These are phyloP conservation scores for Aplocera efformata DNA, from an alignment of 2,888 invertebrate species.

Conservation along the genomic window DNA sequence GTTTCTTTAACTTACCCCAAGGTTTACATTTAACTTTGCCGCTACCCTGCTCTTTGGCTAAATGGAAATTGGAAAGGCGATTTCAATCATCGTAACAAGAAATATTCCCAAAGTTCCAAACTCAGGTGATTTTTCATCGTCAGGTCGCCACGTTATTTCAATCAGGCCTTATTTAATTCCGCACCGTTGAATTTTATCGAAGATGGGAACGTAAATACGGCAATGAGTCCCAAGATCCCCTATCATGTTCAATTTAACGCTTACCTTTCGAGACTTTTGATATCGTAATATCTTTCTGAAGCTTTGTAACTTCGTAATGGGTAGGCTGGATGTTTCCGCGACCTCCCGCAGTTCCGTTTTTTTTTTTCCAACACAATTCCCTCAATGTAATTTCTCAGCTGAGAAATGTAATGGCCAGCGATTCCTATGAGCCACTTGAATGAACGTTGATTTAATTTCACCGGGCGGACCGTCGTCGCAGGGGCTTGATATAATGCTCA, in stretches of 20 bases:
- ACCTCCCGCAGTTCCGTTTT: constrained; percentile 10
- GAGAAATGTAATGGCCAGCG: constrained; percentile 40
- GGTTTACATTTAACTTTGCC: no score
- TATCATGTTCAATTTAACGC: constrained; percentile 41
- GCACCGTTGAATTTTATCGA: constrained; percentile 36
- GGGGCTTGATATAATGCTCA: constrained; percentile 60
- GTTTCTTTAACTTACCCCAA: no score
- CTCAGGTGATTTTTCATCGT: constrained; percentile 36
- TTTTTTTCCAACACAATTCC: constrained; percentile 22
- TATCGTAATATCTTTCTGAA: constrained; percentile 34
- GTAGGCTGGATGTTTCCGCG: not conserved
- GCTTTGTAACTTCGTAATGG: constrained; percentile 25
- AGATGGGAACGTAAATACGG: constrained; percentile 39
- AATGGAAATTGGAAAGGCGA: constrained; percentile 23
- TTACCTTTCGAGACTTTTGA: constrained; percentile 35
- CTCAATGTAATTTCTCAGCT: constrained; percentile 34
- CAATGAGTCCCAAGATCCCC: constrained; percentile 32
- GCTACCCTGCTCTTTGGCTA: constrained; percentile 11
- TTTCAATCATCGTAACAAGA: constrained; percentile 26
- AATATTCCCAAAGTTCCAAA: constrained; percentile 29
- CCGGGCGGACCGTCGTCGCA: constrained; percentile 39
- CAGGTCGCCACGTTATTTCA: constrained; percentile 44
- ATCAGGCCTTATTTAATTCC: constrained; percentile 45
- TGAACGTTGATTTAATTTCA: constrained; percentile 63
- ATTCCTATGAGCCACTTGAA: constrained; percentile 50